These are phyloP conservation scores for Tichodroma muraria DNA, from an alignment of 2,113 vertebrate genomes.

Conservation along the genomic window DNA sequence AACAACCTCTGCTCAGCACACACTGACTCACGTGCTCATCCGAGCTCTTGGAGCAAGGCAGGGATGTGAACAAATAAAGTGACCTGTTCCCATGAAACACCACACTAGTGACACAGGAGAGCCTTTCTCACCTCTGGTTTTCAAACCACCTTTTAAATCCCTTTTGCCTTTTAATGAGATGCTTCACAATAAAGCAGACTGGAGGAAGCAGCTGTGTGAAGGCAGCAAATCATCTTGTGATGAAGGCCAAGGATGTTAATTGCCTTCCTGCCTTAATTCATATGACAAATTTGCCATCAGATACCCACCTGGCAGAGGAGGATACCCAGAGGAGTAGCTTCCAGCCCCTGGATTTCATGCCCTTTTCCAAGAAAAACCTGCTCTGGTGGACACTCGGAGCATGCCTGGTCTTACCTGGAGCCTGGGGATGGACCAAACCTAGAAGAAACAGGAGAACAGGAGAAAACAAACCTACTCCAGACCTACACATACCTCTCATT, in stretches of 20 bases:
- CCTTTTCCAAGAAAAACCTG: not conserved
- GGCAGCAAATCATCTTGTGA: not conserved
- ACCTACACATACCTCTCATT: accelerated
- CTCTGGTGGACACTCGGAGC: not conserved
- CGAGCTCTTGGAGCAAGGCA: not conserved
- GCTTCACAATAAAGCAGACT: not conserved
- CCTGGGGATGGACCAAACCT: not conserved
- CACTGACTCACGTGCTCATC: not conserved
- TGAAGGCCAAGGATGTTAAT: not conserved
- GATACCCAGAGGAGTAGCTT: not conserved
- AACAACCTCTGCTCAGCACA: not conserved
- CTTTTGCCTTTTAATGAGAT: not conserved
- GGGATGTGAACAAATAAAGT: not conserved
- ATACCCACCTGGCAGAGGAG: not conserved
- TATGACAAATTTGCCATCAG: not conserved
- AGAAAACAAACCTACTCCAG: not conserved
- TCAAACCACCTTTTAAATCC: not conserved
- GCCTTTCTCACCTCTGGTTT: not conserved
- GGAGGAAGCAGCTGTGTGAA: not conserved
- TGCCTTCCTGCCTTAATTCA: not conserved
- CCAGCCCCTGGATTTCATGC: not conserved
- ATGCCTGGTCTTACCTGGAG: not conserved
- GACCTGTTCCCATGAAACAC: not conserved
- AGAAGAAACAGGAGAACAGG: not conserved
- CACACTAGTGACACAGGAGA: not conserved